phyloP scores from a whole-genome alignment of 2,888 invertebrate genomes.

The Eudasyphora cyanicolor region DNA sequence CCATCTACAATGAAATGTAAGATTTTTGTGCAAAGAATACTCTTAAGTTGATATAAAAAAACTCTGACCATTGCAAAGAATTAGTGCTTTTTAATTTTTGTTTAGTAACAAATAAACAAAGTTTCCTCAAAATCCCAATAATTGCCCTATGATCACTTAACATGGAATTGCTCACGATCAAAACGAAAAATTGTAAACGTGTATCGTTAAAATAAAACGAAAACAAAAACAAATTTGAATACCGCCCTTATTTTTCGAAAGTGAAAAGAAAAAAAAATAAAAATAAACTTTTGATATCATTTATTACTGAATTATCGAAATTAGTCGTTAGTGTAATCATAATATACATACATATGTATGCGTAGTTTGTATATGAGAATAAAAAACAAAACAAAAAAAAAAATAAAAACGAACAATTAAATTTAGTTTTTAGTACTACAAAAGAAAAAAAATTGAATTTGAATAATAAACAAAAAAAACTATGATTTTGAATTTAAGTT shows the following conservation, averaged over 20 bases:
- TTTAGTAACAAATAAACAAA: too few relatives aligned
- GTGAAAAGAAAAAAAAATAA: too few relatives aligned
- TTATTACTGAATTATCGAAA: constrained; percentile 29
- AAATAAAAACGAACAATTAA: background rate
- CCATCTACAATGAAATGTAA: too few relatives aligned
- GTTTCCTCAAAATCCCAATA: too few relatives aligned
- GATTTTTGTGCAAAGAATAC: too few relatives aligned
- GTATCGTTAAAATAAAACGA: background rate
- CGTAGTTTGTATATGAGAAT: constrained; percentile 62
- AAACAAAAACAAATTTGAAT: constrained; percentile 38
- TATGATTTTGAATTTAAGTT: too few relatives aligned
- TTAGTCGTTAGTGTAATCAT: background rate
- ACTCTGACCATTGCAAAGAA: too few relatives aligned
- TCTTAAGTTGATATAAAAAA: too few relatives aligned
- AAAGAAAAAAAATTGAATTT: background rate
- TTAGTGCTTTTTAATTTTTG: too few relatives aligned
- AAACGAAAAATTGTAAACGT: constrained; percentile 7
- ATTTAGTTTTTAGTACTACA: constrained; percentile 3
- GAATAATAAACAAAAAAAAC: too few relatives aligned
- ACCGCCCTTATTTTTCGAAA: constrained; percentile 53
- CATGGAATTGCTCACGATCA: too few relatives aligned
- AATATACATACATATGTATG: constrained; percentile 31
- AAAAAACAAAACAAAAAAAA: constrained; percentile 7
- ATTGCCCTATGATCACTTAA: too few relatives aligned
- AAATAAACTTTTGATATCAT: constrained; percentile 41